These are phyloP conservation scores for Heliconius hortense DNA, from an alignment of 2,888 invertebrate genomes.

Conservation along the genomic window DNA sequence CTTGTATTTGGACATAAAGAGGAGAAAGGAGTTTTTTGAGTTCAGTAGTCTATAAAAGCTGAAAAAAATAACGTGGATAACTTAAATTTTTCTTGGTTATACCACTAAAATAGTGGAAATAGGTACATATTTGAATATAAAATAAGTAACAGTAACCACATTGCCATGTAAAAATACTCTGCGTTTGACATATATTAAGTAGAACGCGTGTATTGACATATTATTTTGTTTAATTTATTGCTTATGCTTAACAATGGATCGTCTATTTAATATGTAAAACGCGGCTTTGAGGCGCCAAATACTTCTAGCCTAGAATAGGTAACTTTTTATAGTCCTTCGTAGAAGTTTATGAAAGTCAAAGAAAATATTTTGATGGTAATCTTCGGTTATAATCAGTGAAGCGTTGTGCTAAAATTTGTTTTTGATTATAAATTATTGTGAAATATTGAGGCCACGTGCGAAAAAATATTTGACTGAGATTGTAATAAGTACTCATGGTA, in stretches of 20 bases:
- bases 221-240: slow-evolving; percentile 42
- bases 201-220: slow-evolving; percentile 27
- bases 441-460: background rate
- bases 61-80: no score
- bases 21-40: no score
- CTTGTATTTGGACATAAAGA: no score
- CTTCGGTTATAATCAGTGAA: background rate
- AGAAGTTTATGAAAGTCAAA: slow-evolving; percentile 28
- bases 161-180: slow-evolving; percentile 19
- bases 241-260: slow-evolving; percentile 40
- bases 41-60: no score
- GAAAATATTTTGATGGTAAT: slow-evolving; percentile 14
- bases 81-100: background rate
- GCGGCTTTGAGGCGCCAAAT: slow-evolving; percentile 36
- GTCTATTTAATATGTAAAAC: slow-evolving; percentile 41
- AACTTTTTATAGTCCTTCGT: slow-evolving; percentile 25
- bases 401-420: slow-evolving; percentile 3
- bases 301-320: slow-evolving; percentile 32
- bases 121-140: background rate
- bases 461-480: background rate
- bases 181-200: slow-evolving; percentile 23
- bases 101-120: background rate
- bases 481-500: background rate
- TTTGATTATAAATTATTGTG: slow-evolving; percentile 1
- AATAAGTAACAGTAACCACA: slow-evolving; percentile 9